A percentile compares a stretch with the other conserved stretches of the same genome.
Evolutionary conservation across 1,140 invertebrate species (phyloP).

Genomic region (Ruditapes philippinarum): DNA sequence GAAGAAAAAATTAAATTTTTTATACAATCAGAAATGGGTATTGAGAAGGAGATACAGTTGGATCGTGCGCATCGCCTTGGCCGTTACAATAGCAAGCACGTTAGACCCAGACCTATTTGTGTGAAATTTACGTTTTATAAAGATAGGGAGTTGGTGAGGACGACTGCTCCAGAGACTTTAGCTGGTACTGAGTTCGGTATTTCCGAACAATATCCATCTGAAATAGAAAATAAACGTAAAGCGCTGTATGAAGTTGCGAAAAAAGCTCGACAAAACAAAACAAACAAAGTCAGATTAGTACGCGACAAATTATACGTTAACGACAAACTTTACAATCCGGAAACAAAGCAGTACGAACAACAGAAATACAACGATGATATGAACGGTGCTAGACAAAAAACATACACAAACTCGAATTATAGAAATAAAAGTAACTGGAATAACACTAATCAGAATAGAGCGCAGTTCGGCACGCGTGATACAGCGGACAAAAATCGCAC

Average conservation of each 20-base stretch:
- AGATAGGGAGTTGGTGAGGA: neutral
- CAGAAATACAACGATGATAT: too few species aligned
- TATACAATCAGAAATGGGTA: neutral
- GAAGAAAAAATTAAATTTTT: neutral
- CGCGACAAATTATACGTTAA: conserved; percentile 8
- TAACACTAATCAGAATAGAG: too few species aligned
- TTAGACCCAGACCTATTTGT: neutral
- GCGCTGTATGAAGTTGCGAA: neutral
- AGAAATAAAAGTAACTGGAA: too few species aligned
- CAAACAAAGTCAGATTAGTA: neutral
- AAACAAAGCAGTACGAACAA: too few species aligned
- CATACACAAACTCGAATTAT: too few species aligned
- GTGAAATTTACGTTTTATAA: conserved; percentile 14
- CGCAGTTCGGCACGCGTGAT: too few species aligned
- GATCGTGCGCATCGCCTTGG: neutral
- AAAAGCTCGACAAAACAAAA: neutral
- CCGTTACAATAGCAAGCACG: neutral
- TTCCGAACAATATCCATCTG: neutral
- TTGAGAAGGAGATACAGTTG: neutral
- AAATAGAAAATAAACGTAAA: conserved; percentile 20
- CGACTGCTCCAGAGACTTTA: neutral
- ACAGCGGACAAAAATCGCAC: too few species aligned
- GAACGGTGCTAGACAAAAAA: too few species aligned
- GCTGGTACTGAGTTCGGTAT: neutral
- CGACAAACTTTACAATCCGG: too few species aligned